phyloP scores from a whole-genome alignment of 2,797 vertebrate species.

The Sphenodon punctatus region DNA sequence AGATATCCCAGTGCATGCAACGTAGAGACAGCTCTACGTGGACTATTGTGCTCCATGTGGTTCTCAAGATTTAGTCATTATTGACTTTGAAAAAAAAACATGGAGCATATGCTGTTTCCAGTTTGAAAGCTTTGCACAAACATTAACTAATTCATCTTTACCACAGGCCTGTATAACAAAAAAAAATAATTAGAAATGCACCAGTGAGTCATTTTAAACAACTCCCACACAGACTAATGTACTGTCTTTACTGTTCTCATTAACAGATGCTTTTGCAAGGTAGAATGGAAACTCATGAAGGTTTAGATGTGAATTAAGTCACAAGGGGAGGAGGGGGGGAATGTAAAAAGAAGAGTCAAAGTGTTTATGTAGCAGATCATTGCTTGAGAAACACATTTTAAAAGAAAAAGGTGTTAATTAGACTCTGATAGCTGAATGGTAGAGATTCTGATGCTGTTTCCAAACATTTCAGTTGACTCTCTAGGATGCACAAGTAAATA shows the following conservation, averaged over 20 bases:
- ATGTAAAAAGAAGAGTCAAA: constrained; percentile 44
- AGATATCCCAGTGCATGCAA: neutral
- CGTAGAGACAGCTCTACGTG: neutral
- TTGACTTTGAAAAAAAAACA: neutral
- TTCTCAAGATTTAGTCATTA: neutral
- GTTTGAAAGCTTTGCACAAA: neutral
- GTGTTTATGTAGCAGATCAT: constrained; percentile 27
- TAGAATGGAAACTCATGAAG: too few species aligned
- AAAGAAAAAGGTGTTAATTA: constrained; percentile 47
- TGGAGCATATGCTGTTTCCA: neutral
- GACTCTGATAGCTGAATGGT: constrained; percentile 40
- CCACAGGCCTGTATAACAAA: neutral
- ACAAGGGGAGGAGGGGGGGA: constrained; percentile 49
- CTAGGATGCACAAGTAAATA: constrained; percentile 26
- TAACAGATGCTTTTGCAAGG: too few species aligned
- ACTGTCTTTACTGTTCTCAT: too few species aligned
- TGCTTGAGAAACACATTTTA: neutral
- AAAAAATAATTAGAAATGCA: neutral
- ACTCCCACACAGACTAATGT: constrained; percentile 46
- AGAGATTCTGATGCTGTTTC: constrained; percentile 42
- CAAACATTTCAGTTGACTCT: constrained; percentile 36
- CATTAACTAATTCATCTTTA: constrained; percentile 16
- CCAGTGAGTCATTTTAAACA: neutral
- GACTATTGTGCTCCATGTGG: neutral
- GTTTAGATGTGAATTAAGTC: too few species aligned